Evolutionary conservation across 2,888 invertebrate species (phyloP).

Genomic region (Pyralis farinalis): DNA sequence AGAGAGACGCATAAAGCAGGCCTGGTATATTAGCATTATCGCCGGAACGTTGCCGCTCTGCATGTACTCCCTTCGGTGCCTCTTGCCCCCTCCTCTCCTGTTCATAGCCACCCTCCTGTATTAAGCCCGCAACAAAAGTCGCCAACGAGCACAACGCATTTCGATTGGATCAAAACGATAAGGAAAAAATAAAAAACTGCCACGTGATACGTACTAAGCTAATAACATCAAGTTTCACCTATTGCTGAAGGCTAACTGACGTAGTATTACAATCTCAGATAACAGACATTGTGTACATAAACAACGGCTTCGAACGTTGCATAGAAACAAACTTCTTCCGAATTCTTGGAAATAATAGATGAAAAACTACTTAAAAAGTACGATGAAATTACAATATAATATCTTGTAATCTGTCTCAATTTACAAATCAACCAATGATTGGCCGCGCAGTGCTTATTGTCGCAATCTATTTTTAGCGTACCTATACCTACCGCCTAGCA

Average conservation of each 20-base stretch:
- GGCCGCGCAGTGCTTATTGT: conserved; percentile 55
- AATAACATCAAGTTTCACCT: conserved; percentile 39
- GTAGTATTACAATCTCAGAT: conserved; percentile 31
- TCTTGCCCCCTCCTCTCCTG: conserved; percentile 62
- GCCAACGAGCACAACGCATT: conserved; percentile 41
- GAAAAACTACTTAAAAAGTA: conserved; percentile 2
- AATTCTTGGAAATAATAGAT: too few species aligned
- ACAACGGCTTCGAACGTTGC: background rate
- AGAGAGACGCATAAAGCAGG: conserved; percentile 41
- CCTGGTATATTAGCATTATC: conserved; percentile 53
- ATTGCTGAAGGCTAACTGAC: conserved; percentile 41
- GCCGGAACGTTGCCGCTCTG: conserved; percentile 57
- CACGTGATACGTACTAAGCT: conserved; percentile 43
- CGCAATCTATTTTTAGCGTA: conserved; percentile 65
- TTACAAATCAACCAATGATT: conserved; percentile 46
- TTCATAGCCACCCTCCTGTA: conserved; percentile 49
- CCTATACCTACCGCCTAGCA: conserved; percentile 46
- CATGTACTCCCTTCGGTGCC: conserved; percentile 63
- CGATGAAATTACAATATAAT: conserved; percentile 2
- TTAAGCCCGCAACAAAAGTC: conserved; percentile 46
- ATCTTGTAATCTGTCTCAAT: conserved; percentile 19
- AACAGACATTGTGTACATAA: too few species aligned
- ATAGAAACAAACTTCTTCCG: too few species aligned
- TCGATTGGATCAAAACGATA: conserved; percentile 54
- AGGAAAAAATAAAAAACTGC: conserved; percentile 43